A percentile compares a stretch with the other conserved stretches of the same genome.
Conservation (phyloP, 1,140 invertebrate genomes). For the Chironomus striatipennis region DNA sequence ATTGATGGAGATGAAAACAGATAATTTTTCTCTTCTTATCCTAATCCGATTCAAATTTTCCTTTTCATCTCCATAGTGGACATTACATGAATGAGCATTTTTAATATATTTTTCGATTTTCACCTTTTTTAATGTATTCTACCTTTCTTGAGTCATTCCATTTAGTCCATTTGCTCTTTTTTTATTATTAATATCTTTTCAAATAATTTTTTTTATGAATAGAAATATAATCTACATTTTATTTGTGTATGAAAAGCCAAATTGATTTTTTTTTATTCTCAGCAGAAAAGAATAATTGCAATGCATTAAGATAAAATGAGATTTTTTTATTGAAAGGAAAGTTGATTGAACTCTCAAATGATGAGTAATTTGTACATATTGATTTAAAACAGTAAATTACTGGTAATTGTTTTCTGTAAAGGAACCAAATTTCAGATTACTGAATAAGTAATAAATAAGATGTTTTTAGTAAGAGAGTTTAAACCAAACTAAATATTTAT, state of each 20-base stretch:
- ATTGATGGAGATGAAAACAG: not conserved
- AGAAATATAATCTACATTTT: not conserved
- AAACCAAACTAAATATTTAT: too few relatives aligned
- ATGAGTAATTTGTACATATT: too few relatives aligned
- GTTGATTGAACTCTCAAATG: not conserved
- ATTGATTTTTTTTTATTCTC: too few relatives aligned
- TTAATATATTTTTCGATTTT: not conserved
- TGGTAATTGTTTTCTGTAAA: too few relatives aligned
- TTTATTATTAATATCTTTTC: not conserved
- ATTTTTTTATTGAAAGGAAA: not conserved
- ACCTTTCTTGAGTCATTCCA: not conserved
- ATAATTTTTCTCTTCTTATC: not conserved
- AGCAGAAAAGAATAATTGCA: too few relatives aligned
- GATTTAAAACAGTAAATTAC: too few relatives aligned
- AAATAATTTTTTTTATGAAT: not conserved
- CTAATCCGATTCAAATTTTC: not conserved
- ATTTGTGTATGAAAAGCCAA: not conserved
- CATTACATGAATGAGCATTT: not conserved
- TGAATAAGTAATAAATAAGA: too few relatives aligned
- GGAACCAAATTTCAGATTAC: too few relatives aligned
- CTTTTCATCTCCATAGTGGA: not conserved
- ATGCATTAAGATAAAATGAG: too few relatives aligned
- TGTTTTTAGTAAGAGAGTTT: too few relatives aligned
- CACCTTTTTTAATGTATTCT: slow-evolving; percentile 14
- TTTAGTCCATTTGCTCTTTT: slow-evolving; percentile 7